phyloP scores from a whole-genome alignment of 2,113 vertebrate species.

The Zapus hudsonius region DNA sequence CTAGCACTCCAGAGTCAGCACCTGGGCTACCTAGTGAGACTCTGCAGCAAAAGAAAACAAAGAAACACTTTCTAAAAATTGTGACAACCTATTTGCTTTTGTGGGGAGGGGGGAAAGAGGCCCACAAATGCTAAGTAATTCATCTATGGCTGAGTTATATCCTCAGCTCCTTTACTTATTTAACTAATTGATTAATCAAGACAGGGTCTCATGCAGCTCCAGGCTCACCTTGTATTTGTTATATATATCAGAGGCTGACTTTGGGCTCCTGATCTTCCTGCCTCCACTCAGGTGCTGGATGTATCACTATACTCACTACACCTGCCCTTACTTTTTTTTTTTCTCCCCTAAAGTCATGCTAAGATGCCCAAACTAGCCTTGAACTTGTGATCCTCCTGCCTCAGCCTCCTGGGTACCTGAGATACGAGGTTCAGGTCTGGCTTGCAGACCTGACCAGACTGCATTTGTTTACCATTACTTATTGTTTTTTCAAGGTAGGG shows the following conservation, averaged over 20 bases:
- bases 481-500: neutral
- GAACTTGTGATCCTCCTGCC: too few species aligned
- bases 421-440: too few species aligned
- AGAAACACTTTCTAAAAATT: neutral
- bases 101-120: neutral
- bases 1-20: neutral
- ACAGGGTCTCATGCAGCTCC: neutral
- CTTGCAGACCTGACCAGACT: too few species aligned
- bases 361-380: too few species aligned
- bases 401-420: too few species aligned
- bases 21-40: neutral
- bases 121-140: neutral
- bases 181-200: too few species aligned
- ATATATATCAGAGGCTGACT: neutral
- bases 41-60: too few species aligned
- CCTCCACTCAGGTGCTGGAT: neutral
- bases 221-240: neutral
- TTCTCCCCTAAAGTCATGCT: neutral
- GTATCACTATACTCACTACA: too few species aligned
- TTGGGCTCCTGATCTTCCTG: neutral
- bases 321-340: neutral
- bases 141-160: neutral
- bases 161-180: too few species aligned
- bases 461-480: too few species aligned
- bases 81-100: neutral